Evolutionary conservation across 2,888 invertebrate species (phyloP).

Genomic region (Romanomermis culicivorax): DNA sequence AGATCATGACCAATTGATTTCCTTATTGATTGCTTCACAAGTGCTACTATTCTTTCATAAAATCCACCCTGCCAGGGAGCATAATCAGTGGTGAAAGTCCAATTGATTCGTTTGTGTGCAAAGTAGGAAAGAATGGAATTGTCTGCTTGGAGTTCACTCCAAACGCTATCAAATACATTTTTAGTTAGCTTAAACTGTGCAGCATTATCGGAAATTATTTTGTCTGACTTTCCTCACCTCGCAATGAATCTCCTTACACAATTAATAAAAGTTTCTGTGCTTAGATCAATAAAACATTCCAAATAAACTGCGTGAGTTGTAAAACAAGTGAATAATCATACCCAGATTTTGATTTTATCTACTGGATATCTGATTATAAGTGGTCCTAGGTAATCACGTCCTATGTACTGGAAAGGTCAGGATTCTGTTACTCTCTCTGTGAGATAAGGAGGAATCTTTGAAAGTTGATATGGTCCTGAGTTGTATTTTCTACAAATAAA

Average conservation of each 20-base stretch:
- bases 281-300: conserved; percentile 24
- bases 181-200: conserved; percentile 28
- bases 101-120: conserved; percentile 14
- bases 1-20: too few relatives aligned
- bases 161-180: conserved; percentile 21
- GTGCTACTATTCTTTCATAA: conserved; percentile 30
- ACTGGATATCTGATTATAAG: conserved; percentile 17
- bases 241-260: conserved; percentile 25
- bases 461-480: too few relatives aligned
- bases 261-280: conserved; percentile 22
- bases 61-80: conserved; percentile 33
- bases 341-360: conserved; percentile 21
- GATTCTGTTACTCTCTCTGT: too few relatives aligned
- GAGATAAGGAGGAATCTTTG: too few relatives aligned
- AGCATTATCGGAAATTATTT: conserved; percentile 29
- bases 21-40: conserved; percentile 22
- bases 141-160: conserved; percentile 2
- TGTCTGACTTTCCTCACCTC: conserved; percentile 21
- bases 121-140: conserved; percentile 2
- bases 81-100: conserved; percentile 29
- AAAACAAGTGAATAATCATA: conserved; percentile 30
- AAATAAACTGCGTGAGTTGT: conserved; percentile 28
- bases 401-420: conserved; percentile 14
- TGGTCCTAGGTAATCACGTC: conserved; percentile 30
- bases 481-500: too few relatives aligned